Evolutionary conservation across 2,888 invertebrate genomes (phyloP).

Genomic region (Heliconius cydno): DNA sequence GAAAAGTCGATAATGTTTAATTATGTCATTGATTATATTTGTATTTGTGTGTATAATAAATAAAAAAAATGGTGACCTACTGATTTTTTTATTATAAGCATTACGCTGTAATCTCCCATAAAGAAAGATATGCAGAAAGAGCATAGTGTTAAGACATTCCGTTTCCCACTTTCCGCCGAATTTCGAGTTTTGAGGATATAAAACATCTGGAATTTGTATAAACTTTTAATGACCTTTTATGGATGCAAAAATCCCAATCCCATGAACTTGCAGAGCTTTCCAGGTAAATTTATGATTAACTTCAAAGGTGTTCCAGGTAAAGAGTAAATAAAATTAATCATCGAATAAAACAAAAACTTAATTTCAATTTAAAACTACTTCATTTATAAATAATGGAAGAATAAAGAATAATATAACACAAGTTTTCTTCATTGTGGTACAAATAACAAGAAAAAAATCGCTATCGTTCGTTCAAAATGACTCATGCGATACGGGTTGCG

Average conservation of each 20-base stretch:
- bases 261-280: background rate
- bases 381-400: background rate
- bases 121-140: background rate
- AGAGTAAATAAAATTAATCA: background rate
- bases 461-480: constrained; percentile 10
- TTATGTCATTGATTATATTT: constrained; percentile 10
- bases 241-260: too few relatives aligned
- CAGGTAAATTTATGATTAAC: background rate
- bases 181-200: too few relatives aligned
- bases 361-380: background rate
- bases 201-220: too few relatives aligned
- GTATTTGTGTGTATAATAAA: background rate
- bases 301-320: background rate
- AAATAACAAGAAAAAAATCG: constrained; percentile 15
- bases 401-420: background rate
- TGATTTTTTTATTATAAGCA: background rate
- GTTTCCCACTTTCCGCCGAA: background rate
- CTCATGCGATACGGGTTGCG: constrained; percentile 23
- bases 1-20: constrained; percentile 5
- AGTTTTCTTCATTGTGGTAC: background rate
- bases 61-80: background rate
- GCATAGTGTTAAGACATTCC: background rate
- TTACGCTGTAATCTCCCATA: background rate
- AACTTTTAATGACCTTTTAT: too few relatives aligned
- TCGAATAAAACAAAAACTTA: background rate